Percentiles rank a stretch among this genome's conserved stretches.
Conservation (phyloP, 2,797 vertebrate genomes). For the Acridotheres tristis region DNA sequence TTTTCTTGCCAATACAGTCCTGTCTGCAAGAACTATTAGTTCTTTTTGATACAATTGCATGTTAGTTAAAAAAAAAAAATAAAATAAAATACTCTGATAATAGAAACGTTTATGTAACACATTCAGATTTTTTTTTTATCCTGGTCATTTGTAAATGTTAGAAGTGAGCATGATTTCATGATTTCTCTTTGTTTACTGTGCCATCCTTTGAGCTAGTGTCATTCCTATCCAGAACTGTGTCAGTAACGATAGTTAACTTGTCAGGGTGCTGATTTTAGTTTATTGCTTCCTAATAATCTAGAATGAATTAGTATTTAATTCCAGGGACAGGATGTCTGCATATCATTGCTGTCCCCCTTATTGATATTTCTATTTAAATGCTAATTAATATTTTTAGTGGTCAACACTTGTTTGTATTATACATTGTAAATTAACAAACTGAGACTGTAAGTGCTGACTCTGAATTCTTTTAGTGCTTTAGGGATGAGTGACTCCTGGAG, state of each 20-base stretch:
- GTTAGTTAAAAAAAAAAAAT: background rate
- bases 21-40: slow-evolving; percentile 32
- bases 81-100: background rate
- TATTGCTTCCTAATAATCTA: slow-evolving; percentile 17
- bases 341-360: background rate
- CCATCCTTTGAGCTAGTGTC: background rate
- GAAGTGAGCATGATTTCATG: background rate
- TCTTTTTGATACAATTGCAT: slow-evolving; percentile 4
- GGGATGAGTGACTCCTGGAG: background rate
- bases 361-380: slow-evolving; percentile 49
- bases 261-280: slow-evolving; percentile 3
- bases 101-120: background rate
- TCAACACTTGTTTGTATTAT: background rate
- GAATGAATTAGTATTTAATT: slow-evolving; percentile 46
- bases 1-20: slow-evolving; percentile 71
- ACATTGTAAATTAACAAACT: background rate
- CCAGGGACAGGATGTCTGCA: background rate
- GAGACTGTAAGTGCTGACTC: background rate
- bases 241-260: background rate
- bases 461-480: background rate
- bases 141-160: background rate
- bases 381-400: slow-evolving; percentile 39
- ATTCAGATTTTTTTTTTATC: background rate
- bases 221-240: background rate
- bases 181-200: background rate